Evolutionary conservation across 2,797 vertebrate species (phyloP).

Genomic region (Pangasius djambal): DNA sequence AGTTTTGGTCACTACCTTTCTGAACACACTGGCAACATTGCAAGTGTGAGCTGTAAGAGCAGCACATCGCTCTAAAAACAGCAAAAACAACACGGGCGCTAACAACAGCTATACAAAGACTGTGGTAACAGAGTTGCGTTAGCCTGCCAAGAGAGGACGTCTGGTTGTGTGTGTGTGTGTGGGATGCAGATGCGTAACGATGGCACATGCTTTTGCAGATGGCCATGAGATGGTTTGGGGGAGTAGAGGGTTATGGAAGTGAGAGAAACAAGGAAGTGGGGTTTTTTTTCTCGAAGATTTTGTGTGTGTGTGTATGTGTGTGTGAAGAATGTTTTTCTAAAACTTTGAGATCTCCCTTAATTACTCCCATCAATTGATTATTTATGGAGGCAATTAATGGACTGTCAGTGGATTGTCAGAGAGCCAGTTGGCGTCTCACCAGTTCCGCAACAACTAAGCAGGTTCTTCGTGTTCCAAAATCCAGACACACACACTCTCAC

Average conservation of each 20-base stretch:
- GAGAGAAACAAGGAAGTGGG: slow-evolving; percentile 13
- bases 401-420: slow-evolving; percentile 55
- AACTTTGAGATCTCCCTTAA: slow-evolving; percentile 60
- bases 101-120: slow-evolving; percentile 45
- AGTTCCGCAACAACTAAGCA: slow-evolving; percentile 46
- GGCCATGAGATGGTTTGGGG: slow-evolving; percentile 17
- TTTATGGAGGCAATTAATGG: slow-evolving; percentile 63
- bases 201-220: slow-evolving; percentile 29
- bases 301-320: slow-evolving; percentile 21
- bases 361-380: slow-evolving; percentile 64
- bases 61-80: slow-evolving; percentile 29
- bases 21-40: neutral
- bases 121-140: slow-evolving; percentile 33
- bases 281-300: neutral
- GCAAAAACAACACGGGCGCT: slow-evolving; percentile 40
- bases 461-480: slow-evolving; percentile 43
- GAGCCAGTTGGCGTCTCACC: slow-evolving; percentile 57
- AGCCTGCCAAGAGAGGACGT: slow-evolving; percentile 32
- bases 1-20: neutral
- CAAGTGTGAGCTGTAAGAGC: slow-evolving; percentile 39
- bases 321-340: slow-evolving; percentile 51
- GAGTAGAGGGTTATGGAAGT: slow-evolving; percentile 31
- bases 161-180: slow-evolving; percentile 13
- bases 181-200: slow-evolving; percentile 34
- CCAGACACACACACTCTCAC: slow-evolving; percentile 35